phyloP scores from a whole-genome alignment of 1,140 invertebrate species.

The Aplysia californica region DNA sequence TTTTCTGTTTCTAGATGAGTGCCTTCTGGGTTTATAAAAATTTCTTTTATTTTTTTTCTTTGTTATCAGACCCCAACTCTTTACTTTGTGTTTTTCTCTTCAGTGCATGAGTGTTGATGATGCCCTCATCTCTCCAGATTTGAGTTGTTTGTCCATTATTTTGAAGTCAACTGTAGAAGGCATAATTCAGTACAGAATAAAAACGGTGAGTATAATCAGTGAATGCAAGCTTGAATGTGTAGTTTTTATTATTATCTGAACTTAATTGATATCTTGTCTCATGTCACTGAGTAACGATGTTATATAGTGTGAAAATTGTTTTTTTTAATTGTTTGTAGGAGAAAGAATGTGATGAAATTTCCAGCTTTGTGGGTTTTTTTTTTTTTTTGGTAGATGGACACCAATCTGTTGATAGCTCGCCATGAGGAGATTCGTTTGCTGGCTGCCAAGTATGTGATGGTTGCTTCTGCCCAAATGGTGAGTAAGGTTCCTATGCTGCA shows the following conservation, averaged over 20 bases:
- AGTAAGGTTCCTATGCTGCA: no score
- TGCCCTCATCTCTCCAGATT: conserved; percentile 65
- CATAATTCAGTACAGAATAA: conserved; percentile 68
- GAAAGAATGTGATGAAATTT: background rate
- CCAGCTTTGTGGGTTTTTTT: background rate
- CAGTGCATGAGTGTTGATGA: conserved; percentile 51
- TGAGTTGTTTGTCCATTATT: conserved; percentile 63
- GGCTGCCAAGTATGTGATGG: conserved; percentile 79
- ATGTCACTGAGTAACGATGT: no score
- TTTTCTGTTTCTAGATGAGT: no score
- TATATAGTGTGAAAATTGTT: no score
- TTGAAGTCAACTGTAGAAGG: conserved; percentile 56
- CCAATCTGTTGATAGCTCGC: conserved; percentile 76
- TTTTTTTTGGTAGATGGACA: conserved; percentile 65
- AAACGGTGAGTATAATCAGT: conserved; percentile 13
- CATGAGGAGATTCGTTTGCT: conserved; percentile 78
- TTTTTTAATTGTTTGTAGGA: background rate
- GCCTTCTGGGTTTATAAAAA: no score
- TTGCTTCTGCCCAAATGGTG: conserved; percentile 64
- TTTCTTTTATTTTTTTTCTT: no score
- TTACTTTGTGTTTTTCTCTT: conserved; percentile 19
- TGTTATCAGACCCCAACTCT: no score
- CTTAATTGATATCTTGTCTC: background rate
- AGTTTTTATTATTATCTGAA: background rate
- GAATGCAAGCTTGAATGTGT: background rate